These are phyloP conservation scores for Colletes gigas DNA, from an alignment of 1,140 invertebrate genomes.

Conservation along the genomic window DNA sequence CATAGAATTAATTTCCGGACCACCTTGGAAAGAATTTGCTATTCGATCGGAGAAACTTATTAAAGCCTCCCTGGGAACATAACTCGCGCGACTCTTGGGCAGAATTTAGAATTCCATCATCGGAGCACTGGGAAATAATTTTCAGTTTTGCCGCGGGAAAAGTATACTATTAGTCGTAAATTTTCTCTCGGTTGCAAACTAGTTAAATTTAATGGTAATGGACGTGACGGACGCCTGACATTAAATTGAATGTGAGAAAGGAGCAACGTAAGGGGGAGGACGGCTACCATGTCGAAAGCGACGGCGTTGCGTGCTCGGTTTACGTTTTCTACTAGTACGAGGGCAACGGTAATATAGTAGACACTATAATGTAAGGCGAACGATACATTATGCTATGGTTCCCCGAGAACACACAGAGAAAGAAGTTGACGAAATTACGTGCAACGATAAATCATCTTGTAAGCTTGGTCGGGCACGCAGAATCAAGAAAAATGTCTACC, in stretches of 20 bases:
- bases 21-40: too few species aligned
- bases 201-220: conserved; percentile 9
- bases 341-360: conserved; percentile 11
- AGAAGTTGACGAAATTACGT: conserved; percentile 47
- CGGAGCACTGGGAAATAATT: not conserved
- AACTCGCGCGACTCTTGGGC: not conserved
- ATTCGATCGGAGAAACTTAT: not conserved
- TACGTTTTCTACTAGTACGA: not conserved
- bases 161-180: not conserved
- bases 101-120: not conserved
- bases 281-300: not conserved
- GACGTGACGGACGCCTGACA: not conserved
- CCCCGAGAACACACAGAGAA: conserved; percentile 22
- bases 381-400: conserved; percentile 29
- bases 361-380: conserved; percentile 23
- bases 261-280: not conserved
- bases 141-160: not conserved
- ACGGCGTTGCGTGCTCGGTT: conserved; percentile 10
- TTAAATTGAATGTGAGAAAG: conserved; percentile 16
- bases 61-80: not conserved
- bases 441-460: conserved; percentile 19
- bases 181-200: not conserved
- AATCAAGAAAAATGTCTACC: conserved; percentile 17
- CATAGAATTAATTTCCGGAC: too few species aligned
- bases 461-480: conserved; percentile 15